These are phyloP conservation scores for Erinaceus europaeus DNA, from an alignment of 2,113 vertebrate genomes.

Conservation along the genomic window DNA sequence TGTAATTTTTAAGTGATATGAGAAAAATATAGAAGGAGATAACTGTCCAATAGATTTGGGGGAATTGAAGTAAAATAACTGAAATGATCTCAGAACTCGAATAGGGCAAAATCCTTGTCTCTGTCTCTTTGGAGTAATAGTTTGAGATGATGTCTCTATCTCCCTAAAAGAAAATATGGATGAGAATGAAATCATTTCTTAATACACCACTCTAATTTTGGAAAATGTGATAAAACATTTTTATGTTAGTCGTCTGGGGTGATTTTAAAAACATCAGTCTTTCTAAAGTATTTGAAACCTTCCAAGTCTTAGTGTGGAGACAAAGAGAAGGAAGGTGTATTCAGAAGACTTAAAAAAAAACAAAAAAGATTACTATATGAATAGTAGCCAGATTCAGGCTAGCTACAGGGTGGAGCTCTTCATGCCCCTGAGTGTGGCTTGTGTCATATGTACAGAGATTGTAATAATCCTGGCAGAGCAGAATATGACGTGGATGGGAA, in stretches of 20 bases:
- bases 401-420: fast-evolving
- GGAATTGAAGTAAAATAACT: slow-evolving; percentile 66
- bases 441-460: no score
- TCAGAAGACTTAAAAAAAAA: neutral
- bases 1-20: slow-evolving; percentile 76
- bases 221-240: slow-evolving; percentile 59
- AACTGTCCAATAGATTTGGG: slow-evolving; percentile 54
- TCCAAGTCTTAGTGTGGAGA: slow-evolving; percentile 26
- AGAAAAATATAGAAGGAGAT: slow-evolving; percentile 61
- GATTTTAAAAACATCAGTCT: slow-evolving; percentile 50
- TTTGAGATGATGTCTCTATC: slow-evolving; percentile 65
- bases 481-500: no score
- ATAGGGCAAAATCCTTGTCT: slow-evolving; percentile 50
- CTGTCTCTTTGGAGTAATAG: slow-evolving; percentile 61
- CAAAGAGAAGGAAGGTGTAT: neutral
- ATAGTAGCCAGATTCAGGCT: no score
- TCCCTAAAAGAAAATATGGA: slow-evolving; percentile 39
- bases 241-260: slow-evolving; percentile 35
- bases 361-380: no score
- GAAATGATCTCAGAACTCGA: slow-evolving; percentile 56
- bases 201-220: slow-evolving; percentile 56
- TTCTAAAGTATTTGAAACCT: slow-evolving; percentile 53
- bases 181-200: slow-evolving; percentile 64
- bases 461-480: no score
- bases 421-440: neutral